Conservation (phyloP, 2,888 invertebrate genomes). For the Apodemia hepburni region DNA sequence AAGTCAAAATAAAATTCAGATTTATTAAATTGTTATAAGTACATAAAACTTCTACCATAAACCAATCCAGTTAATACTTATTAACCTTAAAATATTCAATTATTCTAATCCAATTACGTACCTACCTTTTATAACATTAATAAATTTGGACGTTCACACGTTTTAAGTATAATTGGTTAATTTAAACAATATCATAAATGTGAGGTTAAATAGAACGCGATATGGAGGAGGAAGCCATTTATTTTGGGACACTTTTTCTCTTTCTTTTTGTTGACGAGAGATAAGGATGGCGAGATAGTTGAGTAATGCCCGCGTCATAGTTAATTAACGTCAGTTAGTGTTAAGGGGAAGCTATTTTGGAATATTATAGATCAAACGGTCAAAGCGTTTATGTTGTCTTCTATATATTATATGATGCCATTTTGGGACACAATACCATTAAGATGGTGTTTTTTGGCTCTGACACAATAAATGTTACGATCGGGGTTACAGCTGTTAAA, state of each 20-base stretch:
- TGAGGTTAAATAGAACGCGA: conserved; percentile 34
- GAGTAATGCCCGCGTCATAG: conserved; percentile 64
- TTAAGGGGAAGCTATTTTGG: conserved; percentile 47
- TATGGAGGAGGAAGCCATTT: conserved; percentile 53
- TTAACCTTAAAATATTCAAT: conserved; percentile 5
- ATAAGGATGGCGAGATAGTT: conserved; percentile 44
- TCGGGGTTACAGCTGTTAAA: too few relatives aligned
- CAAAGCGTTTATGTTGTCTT: conserved; percentile 7
- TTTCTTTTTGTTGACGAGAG: conserved; percentile 38
- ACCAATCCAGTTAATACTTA: neutral
- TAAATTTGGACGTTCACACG: conserved; percentile 12
- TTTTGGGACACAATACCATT: neutral
- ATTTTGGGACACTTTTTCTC: conserved; percentile 35
- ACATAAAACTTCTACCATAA: neutral
- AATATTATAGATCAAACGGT: conserved; percentile 14
- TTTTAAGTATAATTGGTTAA: conserved; percentile 15
- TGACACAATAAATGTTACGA: too few relatives aligned
- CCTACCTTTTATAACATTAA: neutral
- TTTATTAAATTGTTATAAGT: neutral
- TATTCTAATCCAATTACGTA: conserved; percentile 11
- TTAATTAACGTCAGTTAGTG: conserved; percentile 59
- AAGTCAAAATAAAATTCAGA: neutral
- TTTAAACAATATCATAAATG: conserved; percentile 32
- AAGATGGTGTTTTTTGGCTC: neutral
- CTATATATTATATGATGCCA: conserved; percentile 2